These are phyloP conservation scores for Podarcis lilfordi DNA, from an alignment of 2,797 vertebrate species.

Conservation along the genomic window DNA sequence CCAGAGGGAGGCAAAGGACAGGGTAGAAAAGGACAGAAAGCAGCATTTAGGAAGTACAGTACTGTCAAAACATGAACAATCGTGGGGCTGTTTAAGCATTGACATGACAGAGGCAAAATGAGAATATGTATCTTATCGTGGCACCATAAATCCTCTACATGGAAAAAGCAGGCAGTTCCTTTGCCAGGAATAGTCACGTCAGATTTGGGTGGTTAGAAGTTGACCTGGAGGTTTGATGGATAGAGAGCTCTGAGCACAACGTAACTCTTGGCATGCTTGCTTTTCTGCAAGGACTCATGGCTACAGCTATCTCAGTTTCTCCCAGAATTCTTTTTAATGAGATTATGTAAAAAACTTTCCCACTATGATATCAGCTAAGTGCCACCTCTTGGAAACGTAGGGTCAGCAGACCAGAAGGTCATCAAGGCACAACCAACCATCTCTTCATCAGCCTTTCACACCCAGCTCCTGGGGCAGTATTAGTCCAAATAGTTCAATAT, in stretches of 20 bases:
- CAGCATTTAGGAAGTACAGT: conserved; percentile 69
- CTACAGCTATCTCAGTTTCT: neutral
- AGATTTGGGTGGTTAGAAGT: too few species aligned
- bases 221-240: neutral
- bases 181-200: neutral
- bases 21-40: conserved; percentile 74
- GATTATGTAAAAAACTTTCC: neutral
- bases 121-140: neutral
- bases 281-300: neutral
- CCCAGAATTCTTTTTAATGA: too few species aligned
- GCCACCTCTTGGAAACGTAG: neutral
- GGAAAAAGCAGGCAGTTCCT: neutral
- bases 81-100: conserved; percentile 42
- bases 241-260: neutral
- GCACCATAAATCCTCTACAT: neutral
- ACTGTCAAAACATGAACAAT: conserved; percentile 40
- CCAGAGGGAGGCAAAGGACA: conserved; percentile 70
- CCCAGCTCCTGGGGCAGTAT: neutral
- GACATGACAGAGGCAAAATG: neutral
- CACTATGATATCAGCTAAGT: too few species aligned
- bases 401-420: neutral
- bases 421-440: too few species aligned
- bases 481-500: neutral
- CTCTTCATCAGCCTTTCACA: neutral
- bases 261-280: too few species aligned